Evolutionary conservation across 2,113 vertebrate species (phyloP).

Genomic region (Oryzias curvinotus): DNA sequence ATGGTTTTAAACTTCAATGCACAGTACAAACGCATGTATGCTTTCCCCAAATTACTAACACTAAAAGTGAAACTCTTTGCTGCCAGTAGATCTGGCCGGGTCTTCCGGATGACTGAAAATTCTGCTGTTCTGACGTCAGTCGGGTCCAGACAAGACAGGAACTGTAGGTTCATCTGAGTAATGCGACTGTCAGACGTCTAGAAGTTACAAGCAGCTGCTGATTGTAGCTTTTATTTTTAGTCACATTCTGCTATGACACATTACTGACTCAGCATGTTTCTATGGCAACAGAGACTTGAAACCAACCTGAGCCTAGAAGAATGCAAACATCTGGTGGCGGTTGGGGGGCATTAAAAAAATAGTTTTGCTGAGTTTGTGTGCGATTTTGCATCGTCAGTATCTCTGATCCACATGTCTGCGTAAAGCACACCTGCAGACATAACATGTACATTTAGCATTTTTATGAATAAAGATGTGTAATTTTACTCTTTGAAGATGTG

Average conservation of each 20-base stretch:
- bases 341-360: conserved; percentile 11
- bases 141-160: not conserved
- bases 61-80: not conserved
- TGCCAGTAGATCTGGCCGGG: not conserved
- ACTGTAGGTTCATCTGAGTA: not conserved
- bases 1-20: no score
- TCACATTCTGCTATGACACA: not conserved
- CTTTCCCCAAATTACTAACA: not conserved
- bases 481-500: no score
- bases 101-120: not conserved
- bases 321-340: conserved; percentile 2
- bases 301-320: not conserved
- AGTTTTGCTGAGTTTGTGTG: not conserved
- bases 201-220: not conserved
- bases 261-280: conserved; percentile 13
- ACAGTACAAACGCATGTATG: no score
- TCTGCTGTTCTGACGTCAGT: not conserved
- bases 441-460: not conserved
- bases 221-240: conserved; percentile 20
- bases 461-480: not conserved
- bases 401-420: not conserved
- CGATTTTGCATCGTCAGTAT: not conserved
- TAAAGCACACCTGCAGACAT: not conserved
- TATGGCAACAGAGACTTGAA: not conserved
- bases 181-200: not conserved